These are phyloP conservation scores for Manis pentadactyla DNA, from an alignment of 2,797 vertebrate genomes.

Conservation along the genomic window DNA sequence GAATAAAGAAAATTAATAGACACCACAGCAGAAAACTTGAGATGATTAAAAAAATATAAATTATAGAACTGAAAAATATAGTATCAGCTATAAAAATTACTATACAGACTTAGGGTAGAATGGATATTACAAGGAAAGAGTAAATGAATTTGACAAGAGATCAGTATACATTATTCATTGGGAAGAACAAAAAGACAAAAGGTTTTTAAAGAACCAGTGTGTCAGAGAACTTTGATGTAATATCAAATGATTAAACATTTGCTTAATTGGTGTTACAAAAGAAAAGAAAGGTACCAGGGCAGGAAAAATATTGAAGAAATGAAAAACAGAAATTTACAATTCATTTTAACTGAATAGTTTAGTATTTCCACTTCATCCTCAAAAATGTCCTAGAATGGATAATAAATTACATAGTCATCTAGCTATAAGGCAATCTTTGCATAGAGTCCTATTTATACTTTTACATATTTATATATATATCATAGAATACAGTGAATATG, in stretches of 20 bases:
- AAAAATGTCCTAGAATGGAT: neutral
- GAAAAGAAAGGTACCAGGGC: fast-evolving
- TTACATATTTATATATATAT: neutral
- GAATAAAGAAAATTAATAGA: neutral
- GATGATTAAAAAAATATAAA: neutral
- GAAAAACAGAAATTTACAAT: neutral
- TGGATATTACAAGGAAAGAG: neutral
- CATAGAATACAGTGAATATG: neutral
- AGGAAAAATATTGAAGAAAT: neutral
- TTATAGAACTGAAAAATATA: neutral
- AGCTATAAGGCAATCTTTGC: neutral
- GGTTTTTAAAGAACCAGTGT: neutral
- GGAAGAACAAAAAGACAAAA: neutral
- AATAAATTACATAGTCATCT: neutral
- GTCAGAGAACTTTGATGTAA: neutral
- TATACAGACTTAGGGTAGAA: neutral
- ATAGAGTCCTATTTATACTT: neutral
- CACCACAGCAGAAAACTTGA: neutral
- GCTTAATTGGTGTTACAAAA: neutral
- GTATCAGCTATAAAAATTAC: neutral
- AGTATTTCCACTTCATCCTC: neutral
- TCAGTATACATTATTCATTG: neutral
- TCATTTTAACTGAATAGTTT: neutral
- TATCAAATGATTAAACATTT: neutral
- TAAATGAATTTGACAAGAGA: neutral